Percentiles rank a stretch among this genome's conserved stretches.
Evolutionary conservation across 2,797 vertebrate genomes (phyloP).

Genomic region (Rhinoraja longicauda): DNA sequence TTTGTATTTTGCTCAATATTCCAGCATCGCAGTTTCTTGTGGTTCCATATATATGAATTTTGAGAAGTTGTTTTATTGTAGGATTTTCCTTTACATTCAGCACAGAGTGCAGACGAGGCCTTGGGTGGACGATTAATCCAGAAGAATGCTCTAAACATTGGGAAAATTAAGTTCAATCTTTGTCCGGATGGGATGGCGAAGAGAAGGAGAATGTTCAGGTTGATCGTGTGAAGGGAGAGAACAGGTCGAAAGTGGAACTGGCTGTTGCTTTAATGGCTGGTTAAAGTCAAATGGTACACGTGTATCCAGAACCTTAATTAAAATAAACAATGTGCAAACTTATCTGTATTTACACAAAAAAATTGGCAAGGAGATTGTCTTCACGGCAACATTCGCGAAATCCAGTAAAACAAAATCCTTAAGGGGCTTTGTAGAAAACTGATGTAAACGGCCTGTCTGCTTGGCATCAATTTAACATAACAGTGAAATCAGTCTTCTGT

Average conservation of each 20-base stretch:
- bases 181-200: neutral
- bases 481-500: slow-evolving; percentile 24
- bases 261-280: neutral
- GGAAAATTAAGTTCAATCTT: neutral
- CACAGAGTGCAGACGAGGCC: neutral
- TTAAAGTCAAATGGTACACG: slow-evolving; percentile 19
- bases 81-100: neutral
- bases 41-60: too few relatives aligned
- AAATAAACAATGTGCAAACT: slow-evolving; percentile 18
- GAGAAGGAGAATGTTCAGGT: neutral
- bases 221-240: neutral
- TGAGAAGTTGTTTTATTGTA: too few relatives aligned
- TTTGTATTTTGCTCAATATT: too few relatives aligned
- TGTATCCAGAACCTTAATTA: slow-evolving; percentile 20
- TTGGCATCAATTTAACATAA: slow-evolving; percentile 32
- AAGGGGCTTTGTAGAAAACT: slow-evolving; percentile 25
- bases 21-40: too few relatives aligned
- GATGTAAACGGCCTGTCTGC: slow-evolving; percentile 18
- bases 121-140: neutral
- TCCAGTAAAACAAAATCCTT: slow-evolving; percentile 15
- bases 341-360: slow-evolving; percentile 28
- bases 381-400: slow-evolving; percentile 22
- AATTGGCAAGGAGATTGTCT: slow-evolving; percentile 23
- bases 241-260: neutral
- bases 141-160: neutral